Conservation (phyloP, 53 echinoderm and acorn worm species). For the Arbacia lixula region DNA sequence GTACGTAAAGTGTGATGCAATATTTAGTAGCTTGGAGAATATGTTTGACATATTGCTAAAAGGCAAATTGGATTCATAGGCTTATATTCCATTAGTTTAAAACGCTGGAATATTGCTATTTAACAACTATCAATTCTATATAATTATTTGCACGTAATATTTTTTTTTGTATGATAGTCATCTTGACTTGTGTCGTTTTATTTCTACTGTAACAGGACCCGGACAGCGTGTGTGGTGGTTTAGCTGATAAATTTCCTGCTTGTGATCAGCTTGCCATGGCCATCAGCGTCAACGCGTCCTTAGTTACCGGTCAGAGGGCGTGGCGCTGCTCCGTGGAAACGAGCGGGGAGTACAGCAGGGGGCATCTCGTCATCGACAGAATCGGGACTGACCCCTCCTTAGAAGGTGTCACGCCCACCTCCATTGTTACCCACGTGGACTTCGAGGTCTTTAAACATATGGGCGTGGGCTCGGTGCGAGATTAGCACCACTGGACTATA, state of each 20-base stretch:
- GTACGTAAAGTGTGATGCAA: no score
- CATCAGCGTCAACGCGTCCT: background rate
- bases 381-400: background rate
- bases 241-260: conserved; percentile 18
- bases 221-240: background rate
- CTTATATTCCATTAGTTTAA: no score
- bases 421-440: conserved; percentile 21
- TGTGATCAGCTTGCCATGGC: conserved; percentile 40
- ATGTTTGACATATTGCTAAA: no score
- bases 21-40: no score
- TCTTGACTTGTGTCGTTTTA: background rate
- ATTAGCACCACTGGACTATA: no score
- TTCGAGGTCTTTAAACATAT: conserved; percentile 32
- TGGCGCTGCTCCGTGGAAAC: conserved; percentile 23
- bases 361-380: conserved; percentile 36
- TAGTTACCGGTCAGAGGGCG: background rate
- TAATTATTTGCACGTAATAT: background rate
- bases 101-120: no score
- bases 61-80: no score
- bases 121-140: no score
- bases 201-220: conserved; percentile 11
- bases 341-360: conserved; percentile 21
- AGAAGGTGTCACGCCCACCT: conserved; percentile 3
- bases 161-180: background rate
- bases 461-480: background rate